Evolutionary conservation across 1,140 invertebrate genomes (phyloP).

Genomic region (Ephestia elutella): DNA sequence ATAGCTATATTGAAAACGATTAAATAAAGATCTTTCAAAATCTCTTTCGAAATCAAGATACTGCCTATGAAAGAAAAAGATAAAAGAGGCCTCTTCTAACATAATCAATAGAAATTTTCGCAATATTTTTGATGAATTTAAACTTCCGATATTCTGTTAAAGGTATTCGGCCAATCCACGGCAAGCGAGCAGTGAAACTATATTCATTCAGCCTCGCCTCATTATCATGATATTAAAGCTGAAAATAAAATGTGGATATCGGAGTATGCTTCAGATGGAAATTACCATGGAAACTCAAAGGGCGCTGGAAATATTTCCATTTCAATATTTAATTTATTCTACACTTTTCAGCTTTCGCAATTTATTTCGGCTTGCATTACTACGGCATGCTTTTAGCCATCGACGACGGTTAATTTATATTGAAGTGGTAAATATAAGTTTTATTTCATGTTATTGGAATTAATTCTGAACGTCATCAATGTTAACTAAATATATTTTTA

Average conservation of each 20-base stretch:
- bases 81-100: too few relatives aligned
- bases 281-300: slow-evolving; percentile 49
- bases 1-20: too few relatives aligned
- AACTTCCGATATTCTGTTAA: too few relatives aligned
- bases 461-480: too few relatives aligned
- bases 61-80: too few relatives aligned
- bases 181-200: slow-evolving; percentile 36
- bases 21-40: too few relatives aligned
- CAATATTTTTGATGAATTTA: too few relatives aligned
- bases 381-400: neutral
- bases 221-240: slow-evolving; percentile 57
- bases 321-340: neutral
- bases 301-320: slow-evolving; percentile 12
- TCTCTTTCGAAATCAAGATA: too few relatives aligned
- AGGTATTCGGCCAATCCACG: slow-evolving; percentile 29
- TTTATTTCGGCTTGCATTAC: neutral
- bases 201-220: slow-evolving; percentile 38
- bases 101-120: too few relatives aligned
- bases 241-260: slow-evolving; percentile 42
- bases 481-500: too few relatives aligned
- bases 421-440: too few relatives aligned
- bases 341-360: neutral
- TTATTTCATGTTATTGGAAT: too few relatives aligned
- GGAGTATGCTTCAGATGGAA: slow-evolving; percentile 35
- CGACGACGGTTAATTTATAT: neutral